Evolutionary conservation across 2,888 invertebrate genomes (phyloP).

Genomic region (Nowickia ferox): DNA sequence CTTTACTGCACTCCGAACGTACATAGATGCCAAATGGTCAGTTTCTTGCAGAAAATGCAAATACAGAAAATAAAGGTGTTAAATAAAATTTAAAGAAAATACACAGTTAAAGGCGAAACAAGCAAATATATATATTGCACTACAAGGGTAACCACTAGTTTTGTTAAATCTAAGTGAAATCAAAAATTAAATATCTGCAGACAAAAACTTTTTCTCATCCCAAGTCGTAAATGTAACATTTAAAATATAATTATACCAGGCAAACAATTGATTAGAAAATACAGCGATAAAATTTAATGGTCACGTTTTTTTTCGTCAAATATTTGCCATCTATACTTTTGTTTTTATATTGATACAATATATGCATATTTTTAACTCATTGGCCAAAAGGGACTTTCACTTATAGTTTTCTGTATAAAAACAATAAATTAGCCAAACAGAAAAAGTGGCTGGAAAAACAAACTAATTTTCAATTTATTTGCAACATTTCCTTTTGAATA

Average conservation of each 20-base stretch:
- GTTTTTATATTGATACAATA: constrained; percentile 25
- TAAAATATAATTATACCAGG: too few species aligned
- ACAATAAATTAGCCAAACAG: constrained; percentile 64
- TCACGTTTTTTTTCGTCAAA: too few species aligned
- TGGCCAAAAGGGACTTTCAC: constrained; percentile 70
- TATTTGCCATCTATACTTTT: not conserved
- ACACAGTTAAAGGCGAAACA: not conserved
- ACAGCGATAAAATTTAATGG: too few species aligned
- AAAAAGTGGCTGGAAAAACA: constrained; percentile 30
- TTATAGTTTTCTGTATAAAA: constrained; percentile 60
- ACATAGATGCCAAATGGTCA: constrained; percentile 21
- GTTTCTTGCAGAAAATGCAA: constrained; percentile 42
- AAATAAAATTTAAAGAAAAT: constrained; percentile 27
- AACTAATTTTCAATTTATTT: constrained; percentile 68
- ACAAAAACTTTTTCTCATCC: too few species aligned
- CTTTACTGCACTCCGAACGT: not conserved
- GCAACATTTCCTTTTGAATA: constrained; percentile 65
- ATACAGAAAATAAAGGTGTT: constrained; percentile 44
- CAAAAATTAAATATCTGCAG: too few species aligned
- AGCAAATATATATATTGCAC: too few species aligned
- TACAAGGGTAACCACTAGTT: too few species aligned
- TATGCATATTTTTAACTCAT: constrained; percentile 51
- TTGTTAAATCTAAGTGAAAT: too few species aligned
- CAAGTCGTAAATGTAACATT: too few species aligned
- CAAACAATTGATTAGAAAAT: too few species aligned